Base-by-base conservation (phyloP, 1,140 invertebrate species). In the Drosophila sp. region DNA sequence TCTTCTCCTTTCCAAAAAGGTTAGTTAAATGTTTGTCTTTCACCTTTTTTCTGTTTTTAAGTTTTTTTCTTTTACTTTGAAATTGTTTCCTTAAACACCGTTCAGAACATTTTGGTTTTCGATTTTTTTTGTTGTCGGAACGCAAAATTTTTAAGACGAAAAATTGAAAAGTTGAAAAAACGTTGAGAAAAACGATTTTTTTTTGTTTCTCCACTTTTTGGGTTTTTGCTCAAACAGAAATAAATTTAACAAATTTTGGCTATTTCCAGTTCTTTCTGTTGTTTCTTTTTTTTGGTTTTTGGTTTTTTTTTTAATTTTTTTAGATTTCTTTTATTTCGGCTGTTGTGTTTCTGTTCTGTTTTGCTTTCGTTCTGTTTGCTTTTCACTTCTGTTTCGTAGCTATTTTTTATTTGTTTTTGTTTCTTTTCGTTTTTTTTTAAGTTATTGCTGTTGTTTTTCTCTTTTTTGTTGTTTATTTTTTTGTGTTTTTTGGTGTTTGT, bases 211-310 rank as follows among this genome's bases (percentile, higher is more conserved):
- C 27, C 38, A 69, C 66, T 65, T 78, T 70, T 63, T 55, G 27
- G 23, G 40, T 67, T 79, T 79, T 76, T 61, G 72, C 68, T 81
- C 70, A 76, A 72, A 83, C 69, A 76, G 66, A 83, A 87, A 89
- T 72, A 83, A 87, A 81, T 87, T 87, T 87, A 87, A 87, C 83
- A 87, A 87, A 87, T 87, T 79, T 87, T 87, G 83, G 84, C 83
- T 87, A 87, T 87, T 87, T 86, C 68, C 38, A 66, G 79, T 86
- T 79, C 65, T 40, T 68, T 70, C 55, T 68, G 60, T 60, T 70
- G 78, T 66, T 25, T 69, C 47, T 61, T 63, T 67, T 64, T 66
- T 44, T 70, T 17, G 17, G 17, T 17, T 80, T 73, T 76, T 32
- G 17, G 79, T 83, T 79, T 71, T 50, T 71, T 79, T 70, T 68